phyloP scores from a whole-genome alignment of 2,113 vertebrate species.

The Rynchops niger region DNA sequence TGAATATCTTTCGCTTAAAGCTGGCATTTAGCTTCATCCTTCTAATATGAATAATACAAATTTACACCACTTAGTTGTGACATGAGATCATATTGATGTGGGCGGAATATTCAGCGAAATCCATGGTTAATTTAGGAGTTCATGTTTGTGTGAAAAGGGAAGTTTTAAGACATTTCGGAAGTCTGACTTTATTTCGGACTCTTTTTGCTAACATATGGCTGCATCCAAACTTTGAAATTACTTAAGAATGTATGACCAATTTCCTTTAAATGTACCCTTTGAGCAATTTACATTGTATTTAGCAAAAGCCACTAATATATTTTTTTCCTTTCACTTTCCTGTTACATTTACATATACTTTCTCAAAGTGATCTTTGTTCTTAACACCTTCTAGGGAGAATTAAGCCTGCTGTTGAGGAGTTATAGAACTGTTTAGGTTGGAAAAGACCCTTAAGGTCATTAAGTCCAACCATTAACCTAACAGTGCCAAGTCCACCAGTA shows the following conservation, averaged over 20 bases:
- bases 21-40: background rate
- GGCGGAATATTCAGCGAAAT: background rate
- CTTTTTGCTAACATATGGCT: background rate
- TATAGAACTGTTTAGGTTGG: background rate
- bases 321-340: background rate
- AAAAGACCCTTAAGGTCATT: background rate
- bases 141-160: background rate
- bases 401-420: background rate
- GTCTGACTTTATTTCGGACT: background rate
- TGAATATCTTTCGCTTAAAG: background rate
- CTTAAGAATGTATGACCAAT: background rate
- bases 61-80: background rate
- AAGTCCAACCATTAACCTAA: background rate
- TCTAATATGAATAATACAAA: background rate
- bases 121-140: background rate
- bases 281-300: background rate
- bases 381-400: background rate
- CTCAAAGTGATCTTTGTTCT: background rate
- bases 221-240: background rate
- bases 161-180: background rate
- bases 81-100: background rate
- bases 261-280: background rate
- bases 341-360: background rate
- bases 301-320: background rate
- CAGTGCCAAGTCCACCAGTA: background rate